Base-by-base conservation (phyloP, 2,797 vertebrate species). In the Loris lydekkerianus region DNA sequence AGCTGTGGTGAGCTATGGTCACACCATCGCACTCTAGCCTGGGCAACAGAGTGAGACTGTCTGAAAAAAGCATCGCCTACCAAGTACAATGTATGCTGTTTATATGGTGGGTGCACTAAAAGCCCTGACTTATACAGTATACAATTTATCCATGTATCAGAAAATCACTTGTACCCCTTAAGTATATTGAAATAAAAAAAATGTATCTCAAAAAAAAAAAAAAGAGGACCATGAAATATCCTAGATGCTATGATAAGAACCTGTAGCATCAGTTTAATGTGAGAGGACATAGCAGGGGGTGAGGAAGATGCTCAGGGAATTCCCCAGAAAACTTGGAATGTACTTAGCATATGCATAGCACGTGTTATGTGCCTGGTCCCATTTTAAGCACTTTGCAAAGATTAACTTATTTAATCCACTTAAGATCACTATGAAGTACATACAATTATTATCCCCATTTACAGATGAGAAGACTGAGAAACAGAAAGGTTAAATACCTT, bases 381-480 rank as follows among this genome's bases (percentile, higher is more conserved):
- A 1, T 49, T 77, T 70, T 65, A n/a, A 96, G n/a, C 10, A 61
- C 60, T 86, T 96, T 76, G 63, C 67, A 81, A 65, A 93, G 46
- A 84, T 65, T 13, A 73, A 65, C 20, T 93, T 14, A 80, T 92
- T 75, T 89, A 63, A 58, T 89, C 49, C 25, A 0, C 31, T 3
- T 60, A 75, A 93, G 87, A 78, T 37, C 58, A 70, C 75, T 29
- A 4, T 31, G 69, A 89, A 63, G 10, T 73, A 31, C 18, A 40
- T 60, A 31, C 1, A 61, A 2, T 86, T 61, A 77, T 60, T 70
- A 58, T 90, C 43, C 27, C 56, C 69, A n/a, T 95, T 84, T 73
- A 63, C 14, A 72, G 83, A 83, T 65, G 40, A 7, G 69, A 90
- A 89, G 31, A 70, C 29, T 7, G 65, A 84, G 67, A n/a, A 5